These are phyloP conservation scores for Glyphotaelius pellucidus DNA, from an alignment of 2,888 invertebrate genomes.

Conservation along the genomic window DNA sequence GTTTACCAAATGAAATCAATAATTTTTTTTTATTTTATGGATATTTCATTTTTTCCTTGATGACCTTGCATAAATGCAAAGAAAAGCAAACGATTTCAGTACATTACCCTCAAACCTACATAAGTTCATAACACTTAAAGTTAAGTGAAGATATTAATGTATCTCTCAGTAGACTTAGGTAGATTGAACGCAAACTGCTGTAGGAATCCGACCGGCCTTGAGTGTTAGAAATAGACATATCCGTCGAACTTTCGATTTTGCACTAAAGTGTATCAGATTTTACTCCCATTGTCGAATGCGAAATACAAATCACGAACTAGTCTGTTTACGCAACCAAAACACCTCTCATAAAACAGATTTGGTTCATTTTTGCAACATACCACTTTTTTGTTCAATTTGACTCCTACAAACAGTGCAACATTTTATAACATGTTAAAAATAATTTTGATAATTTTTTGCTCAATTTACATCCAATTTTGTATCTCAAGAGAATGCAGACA, in stretches of 20 bases:
- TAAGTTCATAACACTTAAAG: neutral
- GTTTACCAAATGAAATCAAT: too few species aligned
- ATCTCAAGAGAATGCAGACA: neutral
- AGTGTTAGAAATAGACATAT: neutral
- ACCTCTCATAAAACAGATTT: neutral
- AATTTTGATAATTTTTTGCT: neutral
- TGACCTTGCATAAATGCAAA: too few species aligned
- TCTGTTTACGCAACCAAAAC: slow-evolving; percentile 16
- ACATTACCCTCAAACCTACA: neutral
- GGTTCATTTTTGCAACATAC: neutral
- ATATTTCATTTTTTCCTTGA: neutral
- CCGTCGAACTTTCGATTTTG: slow-evolving; percentile 42
- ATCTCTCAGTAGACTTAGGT: neutral
- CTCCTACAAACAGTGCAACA: neutral
- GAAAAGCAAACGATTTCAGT: neutral
- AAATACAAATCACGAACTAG: slow-evolving; percentile 20
- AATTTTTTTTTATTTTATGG: too few species aligned
- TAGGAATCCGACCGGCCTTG: slow-evolving; percentile 33
- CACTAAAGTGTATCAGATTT: slow-evolving; percentile 27
- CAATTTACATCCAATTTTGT: neutral
- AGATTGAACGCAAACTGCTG: slow-evolving; percentile 22
- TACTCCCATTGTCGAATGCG: slow-evolving; percentile 12
- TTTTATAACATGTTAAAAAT: neutral
- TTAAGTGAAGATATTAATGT: neutral
- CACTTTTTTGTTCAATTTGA: neutral